Conservation (phyloP, 2,113 vertebrate species). For the Gambusia holbrooki region DNA sequence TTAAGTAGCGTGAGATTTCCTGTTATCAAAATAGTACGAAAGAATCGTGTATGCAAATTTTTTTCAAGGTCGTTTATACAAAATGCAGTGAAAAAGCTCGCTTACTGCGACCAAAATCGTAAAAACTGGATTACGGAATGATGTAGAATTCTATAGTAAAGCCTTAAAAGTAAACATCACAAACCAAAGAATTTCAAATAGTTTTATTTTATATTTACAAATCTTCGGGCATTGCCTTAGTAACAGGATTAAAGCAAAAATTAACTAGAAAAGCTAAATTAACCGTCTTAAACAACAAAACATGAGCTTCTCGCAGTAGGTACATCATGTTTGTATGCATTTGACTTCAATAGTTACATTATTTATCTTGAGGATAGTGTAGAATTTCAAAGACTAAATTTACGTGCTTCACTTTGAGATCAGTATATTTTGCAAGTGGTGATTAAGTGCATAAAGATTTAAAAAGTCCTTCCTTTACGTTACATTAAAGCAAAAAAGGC, state of each 20-base stretch:
- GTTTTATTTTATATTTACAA: not conserved
- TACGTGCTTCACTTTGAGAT: not conserved
- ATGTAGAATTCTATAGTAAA: not conserved
- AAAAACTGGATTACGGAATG: not conserved
- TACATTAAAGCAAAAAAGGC: not conserved
- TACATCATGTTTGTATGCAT: not conserved
- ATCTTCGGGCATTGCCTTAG: not conserved
- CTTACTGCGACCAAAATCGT: not conserved
- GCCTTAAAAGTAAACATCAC: not conserved
- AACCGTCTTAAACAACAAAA: not conserved
- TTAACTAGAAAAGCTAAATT: not conserved
- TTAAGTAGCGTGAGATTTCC: too few relatives aligned
- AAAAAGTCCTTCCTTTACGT: not conserved
- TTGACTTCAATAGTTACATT: too few relatives aligned
- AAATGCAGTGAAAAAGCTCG: not conserved
- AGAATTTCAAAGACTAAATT: not conserved
- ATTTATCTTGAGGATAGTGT: not conserved
- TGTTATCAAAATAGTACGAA: too few relatives aligned
- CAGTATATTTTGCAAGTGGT: not conserved
- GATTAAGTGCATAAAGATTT: not conserved
- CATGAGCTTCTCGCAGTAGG: not conserved
- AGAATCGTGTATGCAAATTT: too few relatives aligned
- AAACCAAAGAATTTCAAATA: not conserved
- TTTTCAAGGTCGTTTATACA: too few relatives aligned
- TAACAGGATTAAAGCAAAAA: not conserved